A percentile compares a stretch with the other conserved stretches of the same genome.
Evolutionary conservation across 2,113 vertebrate genomes (phyloP).

Genomic region (Cyprinodon tularosa): DNA sequence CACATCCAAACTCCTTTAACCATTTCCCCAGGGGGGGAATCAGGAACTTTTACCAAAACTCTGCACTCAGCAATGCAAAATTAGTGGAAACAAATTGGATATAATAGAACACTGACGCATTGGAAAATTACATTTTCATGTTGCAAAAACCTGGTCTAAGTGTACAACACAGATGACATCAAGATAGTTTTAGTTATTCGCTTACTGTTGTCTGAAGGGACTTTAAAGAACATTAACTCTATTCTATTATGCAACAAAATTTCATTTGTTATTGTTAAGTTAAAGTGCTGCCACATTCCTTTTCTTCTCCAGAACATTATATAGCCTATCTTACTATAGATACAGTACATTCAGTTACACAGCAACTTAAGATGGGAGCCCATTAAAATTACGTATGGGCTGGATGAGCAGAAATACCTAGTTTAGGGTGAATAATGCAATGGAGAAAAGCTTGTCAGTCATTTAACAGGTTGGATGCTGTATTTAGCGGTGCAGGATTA

Average conservation of each 20-base stretch:
- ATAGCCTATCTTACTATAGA: constrained; percentile 33
- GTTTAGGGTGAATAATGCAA: constrained; percentile 14
- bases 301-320: constrained; percentile 18
- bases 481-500: not conserved
- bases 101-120: constrained; percentile 23
- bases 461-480: not conserved
- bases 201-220: constrained; percentile 62
- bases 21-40: constrained; percentile 7
- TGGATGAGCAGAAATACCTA: constrained; percentile 23
- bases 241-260: constrained; percentile 28
- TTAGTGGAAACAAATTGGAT: constrained; percentile 23
- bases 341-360: constrained; percentile 14
- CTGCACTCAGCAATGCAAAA: constrained; percentile 32
- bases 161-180: constrained; percentile 61
- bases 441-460: not conserved
- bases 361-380: constrained; percentile 21
- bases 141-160: constrained; percentile 33
- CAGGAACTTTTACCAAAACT: constrained; percentile 22
- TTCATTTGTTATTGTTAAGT: constrained; percentile 64
- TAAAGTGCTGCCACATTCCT: constrained; percentile 30
- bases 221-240: constrained; percentile 63
- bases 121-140: constrained; percentile 56
- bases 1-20: constrained; percentile 1
- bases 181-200: constrained; percentile 52
- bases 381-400: constrained; percentile 14